Evolutionary conservation across 2,113 vertebrate genomes (phyloP).

Genomic region (Rhinichthys klamathensis): DNA sequence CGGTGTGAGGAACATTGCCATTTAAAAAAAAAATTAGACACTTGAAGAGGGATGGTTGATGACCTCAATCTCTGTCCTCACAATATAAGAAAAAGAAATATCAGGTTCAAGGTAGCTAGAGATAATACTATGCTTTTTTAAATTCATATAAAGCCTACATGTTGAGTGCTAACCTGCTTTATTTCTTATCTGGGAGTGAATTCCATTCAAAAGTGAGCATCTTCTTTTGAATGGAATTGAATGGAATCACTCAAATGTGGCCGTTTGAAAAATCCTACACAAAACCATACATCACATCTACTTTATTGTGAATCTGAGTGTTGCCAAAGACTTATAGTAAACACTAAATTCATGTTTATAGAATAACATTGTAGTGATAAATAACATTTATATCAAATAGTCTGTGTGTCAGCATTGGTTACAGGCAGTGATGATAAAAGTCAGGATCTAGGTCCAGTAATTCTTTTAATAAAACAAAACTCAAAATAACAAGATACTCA

Average conservation of each 20-base stretch:
- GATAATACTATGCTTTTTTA: neutral
- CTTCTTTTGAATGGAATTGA: neutral
- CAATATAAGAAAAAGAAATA: conserved; percentile 35
- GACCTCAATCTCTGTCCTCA: conserved; percentile 31
- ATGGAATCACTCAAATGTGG: neutral
- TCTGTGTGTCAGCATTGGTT: neutral
- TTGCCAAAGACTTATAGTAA: neutral
- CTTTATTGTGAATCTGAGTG: neutral
- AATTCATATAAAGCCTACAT: neutral
- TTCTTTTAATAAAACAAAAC: too few species aligned
- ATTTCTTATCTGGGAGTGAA: neutral
- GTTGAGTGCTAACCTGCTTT: neutral
- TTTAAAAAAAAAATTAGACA: conserved; percentile 42
- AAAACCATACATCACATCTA: neutral
- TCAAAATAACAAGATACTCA: too few species aligned
- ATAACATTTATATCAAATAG: neutral
- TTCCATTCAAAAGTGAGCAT: neutral
- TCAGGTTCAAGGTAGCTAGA: conserved; percentile 7
- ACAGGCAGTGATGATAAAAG: too few species aligned
- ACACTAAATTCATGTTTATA: neutral
- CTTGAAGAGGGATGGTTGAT: conserved; percentile 49
- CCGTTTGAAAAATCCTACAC: neutral
- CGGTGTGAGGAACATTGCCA: conserved; percentile 42
- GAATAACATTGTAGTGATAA: neutral
- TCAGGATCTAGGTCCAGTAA: too few species aligned